phyloP scores from a whole-genome alignment of 2,888 invertebrate genomes.

The Tetrapedia diversipes region DNA sequence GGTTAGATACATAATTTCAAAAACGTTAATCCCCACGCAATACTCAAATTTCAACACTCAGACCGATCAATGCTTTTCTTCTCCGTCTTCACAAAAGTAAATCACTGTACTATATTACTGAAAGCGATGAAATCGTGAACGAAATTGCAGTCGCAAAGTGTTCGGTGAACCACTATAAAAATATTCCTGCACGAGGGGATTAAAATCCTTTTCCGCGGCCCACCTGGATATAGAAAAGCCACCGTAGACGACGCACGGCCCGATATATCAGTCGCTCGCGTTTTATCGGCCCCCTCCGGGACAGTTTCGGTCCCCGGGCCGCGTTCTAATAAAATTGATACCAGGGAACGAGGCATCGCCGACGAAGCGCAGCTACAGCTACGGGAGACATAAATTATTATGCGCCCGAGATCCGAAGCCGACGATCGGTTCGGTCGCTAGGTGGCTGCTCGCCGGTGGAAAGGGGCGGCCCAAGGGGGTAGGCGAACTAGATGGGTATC shows the following conservation, averaged over 20 bases:
- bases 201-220: too few species aligned
- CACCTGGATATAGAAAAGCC: not conserved
- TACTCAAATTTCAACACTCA: too few species aligned
- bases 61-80: too few species aligned
- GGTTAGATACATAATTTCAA: too few species aligned
- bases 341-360: not conserved
- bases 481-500: constrained; percentile 68
- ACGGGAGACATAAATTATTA: constrained; percentile 65
- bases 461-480: constrained; percentile 53
- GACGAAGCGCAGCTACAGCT: constrained; percentile 25
- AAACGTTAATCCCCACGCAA: too few species aligned
- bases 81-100: too few species aligned
- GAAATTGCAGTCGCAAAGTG: too few species aligned
- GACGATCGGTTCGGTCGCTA: constrained; percentile 32
- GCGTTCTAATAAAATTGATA: constrained; percentile 40
- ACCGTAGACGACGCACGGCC: constrained; percentile 33
- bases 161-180: too few species aligned
- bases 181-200: too few species aligned
- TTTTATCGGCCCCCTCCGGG: constrained; percentile 31
- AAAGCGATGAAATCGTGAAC: too few species aligned
- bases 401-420: constrained; percentile 52
- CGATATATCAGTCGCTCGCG: constrained; percentile 26
- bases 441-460: constrained; percentile 15
- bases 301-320: constrained; percentile 29
- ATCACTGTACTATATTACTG: too few species aligned